Base-by-base conservation (phyloP, 2,888 invertebrate species). In the Drosophila aldrichi region DNA sequence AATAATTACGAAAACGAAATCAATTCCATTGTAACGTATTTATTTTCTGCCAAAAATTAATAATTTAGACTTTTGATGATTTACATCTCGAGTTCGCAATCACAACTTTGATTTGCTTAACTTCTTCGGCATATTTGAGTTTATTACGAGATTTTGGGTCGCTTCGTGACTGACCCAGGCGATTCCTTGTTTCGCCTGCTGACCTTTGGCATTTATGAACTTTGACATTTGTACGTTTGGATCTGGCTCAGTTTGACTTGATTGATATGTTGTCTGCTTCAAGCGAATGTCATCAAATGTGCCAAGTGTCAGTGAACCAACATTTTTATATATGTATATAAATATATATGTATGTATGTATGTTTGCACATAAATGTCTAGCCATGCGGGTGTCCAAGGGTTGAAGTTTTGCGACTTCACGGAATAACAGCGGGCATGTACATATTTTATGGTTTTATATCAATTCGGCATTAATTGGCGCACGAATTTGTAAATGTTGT, bases 381-480 rank as follows among this genome's bases (percentile, higher is more conserved):
- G 18, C 6, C 7, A 18, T 49, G 48, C 48, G 48, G 48, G 48
- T 32, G 48, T 32, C 32, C 40, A 55, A 43, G 57, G 58, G 51
- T 43, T 55, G 49, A 36, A 52, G 20, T 46, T 66, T 46, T 66
- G 41, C 57, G 44, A 43, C 10, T 46, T 60, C 20, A 48, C 25
- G 22, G 18, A 59, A 18, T 54, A 57, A 25, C 52, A 44, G 49
- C 40, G 44, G 65, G 25, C 51, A 60, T 60, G 61, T 62, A 16
- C 63, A 70, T 64, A 20, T 65, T 81, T 77, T 78, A 75, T 81
- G 83, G 71, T 68, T 81, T 78, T 78, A 86, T 88, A 86, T 86
- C 81, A 88, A 84, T 88, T 83, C 78, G 58, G 71, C 65, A 71
- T 83, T 89, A 88, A 87, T 88, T 88, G 81, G 78, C 71, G 56